phyloP scores from a whole-genome alignment of 1,140 invertebrate genomes.

The Procambarus clarkii region DNA sequence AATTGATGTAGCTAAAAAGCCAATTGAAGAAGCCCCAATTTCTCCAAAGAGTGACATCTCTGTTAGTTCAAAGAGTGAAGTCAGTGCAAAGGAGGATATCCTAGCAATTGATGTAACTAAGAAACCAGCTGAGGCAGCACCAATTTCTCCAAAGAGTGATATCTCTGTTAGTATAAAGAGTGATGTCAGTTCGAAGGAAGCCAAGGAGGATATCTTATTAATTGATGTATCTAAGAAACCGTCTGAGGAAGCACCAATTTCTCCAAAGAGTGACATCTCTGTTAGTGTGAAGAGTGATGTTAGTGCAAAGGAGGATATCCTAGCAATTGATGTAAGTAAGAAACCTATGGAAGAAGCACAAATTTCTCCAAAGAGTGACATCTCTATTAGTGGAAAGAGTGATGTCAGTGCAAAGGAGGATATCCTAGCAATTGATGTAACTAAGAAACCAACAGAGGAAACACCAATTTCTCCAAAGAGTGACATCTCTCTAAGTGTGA shows the following conservation, averaged over 20 bases:
- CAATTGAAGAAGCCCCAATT: constrained; percentile 29
- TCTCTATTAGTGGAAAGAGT: constrained; percentile 43
- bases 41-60: constrained; percentile 48
- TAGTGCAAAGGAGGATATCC: constrained; percentile 17
- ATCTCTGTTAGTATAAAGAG: constrained; percentile 58
- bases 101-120: not conserved
- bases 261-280: constrained; percentile 62
- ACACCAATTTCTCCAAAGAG: constrained; percentile 41
- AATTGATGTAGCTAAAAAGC: constrained; percentile 14
- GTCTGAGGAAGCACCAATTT: constrained; percentile 43
- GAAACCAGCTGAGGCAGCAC: constrained; percentile 1
- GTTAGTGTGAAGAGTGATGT: constrained; percentile 45
- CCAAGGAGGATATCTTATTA: not conserved
- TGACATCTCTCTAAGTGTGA: constrained; percentile 44
- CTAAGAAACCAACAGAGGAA: not conserved
- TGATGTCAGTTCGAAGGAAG: constrained; percentile 32
- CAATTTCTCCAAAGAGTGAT: constrained; percentile 36
- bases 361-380: constrained; percentile 46
- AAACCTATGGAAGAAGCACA: constrained; percentile 21
- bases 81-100: not conserved
- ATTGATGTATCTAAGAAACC: constrained; percentile 28
- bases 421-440: not conserved
- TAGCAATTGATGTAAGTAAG: constrained; percentile 19
- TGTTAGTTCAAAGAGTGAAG: constrained; percentile 32
- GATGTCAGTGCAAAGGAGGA: not conserved